Evolutionary conservation across 2,797 vertebrate species (phyloP).

Genomic region (Thalassophryne amazonica): DNA sequence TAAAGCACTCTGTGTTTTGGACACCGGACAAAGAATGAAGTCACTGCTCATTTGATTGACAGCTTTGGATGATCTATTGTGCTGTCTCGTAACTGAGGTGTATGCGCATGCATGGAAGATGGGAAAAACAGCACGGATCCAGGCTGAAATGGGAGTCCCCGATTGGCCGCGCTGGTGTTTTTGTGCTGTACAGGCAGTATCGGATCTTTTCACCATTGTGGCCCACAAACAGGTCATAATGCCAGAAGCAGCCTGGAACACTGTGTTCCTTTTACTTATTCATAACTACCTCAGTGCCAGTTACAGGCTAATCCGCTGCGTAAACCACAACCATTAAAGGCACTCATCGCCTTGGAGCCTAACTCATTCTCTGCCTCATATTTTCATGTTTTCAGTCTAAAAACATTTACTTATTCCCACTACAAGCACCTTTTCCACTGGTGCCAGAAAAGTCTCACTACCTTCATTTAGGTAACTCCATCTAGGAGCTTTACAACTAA

Average conservation of each 20-base stretch:
- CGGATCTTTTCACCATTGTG: constrained; percentile 26
- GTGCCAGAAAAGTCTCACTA: background rate
- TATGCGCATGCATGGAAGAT: background rate
- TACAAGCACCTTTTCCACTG: too few relatives aligned
- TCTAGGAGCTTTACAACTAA: background rate
- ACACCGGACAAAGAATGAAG: constrained; percentile 31
- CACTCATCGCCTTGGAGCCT: background rate
- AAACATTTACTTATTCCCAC: too few relatives aligned
- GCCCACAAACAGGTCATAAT: constrained; percentile 47
- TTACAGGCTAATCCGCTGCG: background rate
- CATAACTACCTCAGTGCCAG: constrained; percentile 28
- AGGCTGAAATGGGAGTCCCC: constrained; percentile 36
- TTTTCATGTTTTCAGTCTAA: too few relatives aligned
- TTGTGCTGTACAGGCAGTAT: constrained; percentile 7
- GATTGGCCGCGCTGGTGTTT: constrained; percentile 22
- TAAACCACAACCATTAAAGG: background rate
- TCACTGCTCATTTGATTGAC: constrained; percentile 43
- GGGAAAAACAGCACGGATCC: constrained; percentile 6
- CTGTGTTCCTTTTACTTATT: constrained; percentile 70
- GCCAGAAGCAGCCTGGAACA: constrained; percentile 54
- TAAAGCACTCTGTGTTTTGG: constrained; percentile 32
- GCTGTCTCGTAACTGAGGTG: constrained; percentile 24
- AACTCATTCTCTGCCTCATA: background rate
- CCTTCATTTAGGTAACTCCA: too few relatives aligned
- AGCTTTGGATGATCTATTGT: constrained; percentile 26